Evolutionary conservation across 1,140 invertebrate genomes (phyloP), one percentile per base, ranked within the genome.

Genomic region (Schmidtea mediterranea): DNA sequence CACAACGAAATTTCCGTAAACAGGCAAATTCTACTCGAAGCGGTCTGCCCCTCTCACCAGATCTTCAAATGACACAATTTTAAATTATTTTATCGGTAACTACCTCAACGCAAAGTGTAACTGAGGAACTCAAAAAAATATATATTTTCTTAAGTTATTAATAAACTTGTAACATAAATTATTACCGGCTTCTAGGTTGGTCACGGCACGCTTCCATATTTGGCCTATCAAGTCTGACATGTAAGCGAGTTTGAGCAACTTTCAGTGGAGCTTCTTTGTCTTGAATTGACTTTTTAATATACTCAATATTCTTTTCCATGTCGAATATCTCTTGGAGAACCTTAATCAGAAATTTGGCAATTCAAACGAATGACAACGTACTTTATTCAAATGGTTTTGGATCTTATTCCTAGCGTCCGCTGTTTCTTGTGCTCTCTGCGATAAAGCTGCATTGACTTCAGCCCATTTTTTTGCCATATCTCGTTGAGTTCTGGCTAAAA

Each of bases 151-250:
- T n/a, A n/a, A n/a, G n/a, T 3, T 6, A 19, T 12, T 41, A 12
- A 23, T 41, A 23, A 19, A 23, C 12, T 41, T 41, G 3, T 19
- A 19, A 12, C 3, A 19, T 6, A 41, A 19, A 41, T 6, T 19
- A 19, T 41, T 26, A 81, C 78, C 78, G 76, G 54, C 74, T 70
- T 54, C 84, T 79, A 21, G 78, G 78, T 50, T 74, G 73, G 66
- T 86, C 82, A 55, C 80, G 71, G 66, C 83, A 89, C 40, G 83
- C 68, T 67, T 92, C 84, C 1, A 87, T 71, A 56, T 82, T 78
- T 24, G 79, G 78, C 15, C 82, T 68, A 63, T 81, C 78, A 13
- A 75, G 76, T 49, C 82, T 69, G 10, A 79, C 76, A 63, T 86
- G 80, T 40, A 87, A 70, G 19, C 82, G 71, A 0, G 80, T 86